These are phyloP conservation scores for Nasonovia ribisnigri DNA, from an alignment of 2,888 invertebrate genomes.

Conservation along the genomic window DNA sequence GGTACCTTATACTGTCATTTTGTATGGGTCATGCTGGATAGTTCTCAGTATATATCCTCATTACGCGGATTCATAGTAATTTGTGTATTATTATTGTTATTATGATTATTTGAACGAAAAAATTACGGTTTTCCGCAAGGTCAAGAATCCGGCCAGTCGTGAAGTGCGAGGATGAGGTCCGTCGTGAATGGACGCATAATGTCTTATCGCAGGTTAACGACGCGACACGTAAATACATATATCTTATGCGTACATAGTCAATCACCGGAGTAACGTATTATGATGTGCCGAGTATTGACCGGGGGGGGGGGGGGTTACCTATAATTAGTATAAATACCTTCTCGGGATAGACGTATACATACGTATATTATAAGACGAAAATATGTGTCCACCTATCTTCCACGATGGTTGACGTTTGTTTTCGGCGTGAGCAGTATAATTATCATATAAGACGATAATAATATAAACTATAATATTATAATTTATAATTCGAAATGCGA, in stretches of 20 bases:
- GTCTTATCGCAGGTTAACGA: neutral
- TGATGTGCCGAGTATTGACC: neutral
- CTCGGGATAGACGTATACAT: neutral
- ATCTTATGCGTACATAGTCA: neutral
- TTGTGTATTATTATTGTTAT: neutral
- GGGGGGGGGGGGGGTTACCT: neutral
- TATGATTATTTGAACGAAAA: conserved; percentile 1
- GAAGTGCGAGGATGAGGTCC: conserved; percentile 24
- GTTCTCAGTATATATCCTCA: neutral
- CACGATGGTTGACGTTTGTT: neutral
- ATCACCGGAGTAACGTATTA: neutral
- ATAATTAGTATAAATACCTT: neutral
- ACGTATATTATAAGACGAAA: neutral
- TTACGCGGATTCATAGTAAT: neutral
- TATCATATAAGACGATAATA: neutral
- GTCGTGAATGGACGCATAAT: neutral
- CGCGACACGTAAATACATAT: neutral
- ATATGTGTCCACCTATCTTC: neutral
- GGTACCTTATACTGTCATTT: neutral
- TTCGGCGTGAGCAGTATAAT: neutral
- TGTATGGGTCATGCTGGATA: neutral
- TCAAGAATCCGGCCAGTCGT: conserved; percentile 50
- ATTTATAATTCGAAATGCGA: neutral
- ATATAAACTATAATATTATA: neutral
- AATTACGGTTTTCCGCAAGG: conserved; percentile 54